phyloP scores from a whole-genome alignment of 2,113 vertebrate species.

The Cephalopterus ornatus region DNA sequence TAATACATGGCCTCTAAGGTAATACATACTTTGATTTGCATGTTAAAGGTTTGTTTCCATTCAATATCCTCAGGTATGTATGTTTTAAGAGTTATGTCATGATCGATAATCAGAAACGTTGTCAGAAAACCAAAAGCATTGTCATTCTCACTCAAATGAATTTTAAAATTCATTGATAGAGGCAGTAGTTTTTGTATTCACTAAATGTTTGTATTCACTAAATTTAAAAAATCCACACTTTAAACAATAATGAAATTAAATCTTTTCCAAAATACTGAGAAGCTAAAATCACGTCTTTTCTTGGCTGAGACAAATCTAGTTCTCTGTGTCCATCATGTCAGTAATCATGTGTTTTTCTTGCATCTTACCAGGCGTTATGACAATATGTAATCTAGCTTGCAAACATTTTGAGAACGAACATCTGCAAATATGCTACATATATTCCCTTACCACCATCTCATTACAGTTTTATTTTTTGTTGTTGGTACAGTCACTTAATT shows the following conservation, averaged over 20 bases:
- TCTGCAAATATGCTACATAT: not conserved
- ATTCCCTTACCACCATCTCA: not conserved
- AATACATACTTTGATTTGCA: not conserved
- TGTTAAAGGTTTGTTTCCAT: not conserved
- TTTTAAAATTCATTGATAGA: not conserved
- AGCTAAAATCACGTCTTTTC: not conserved
- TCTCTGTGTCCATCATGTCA: not conserved
- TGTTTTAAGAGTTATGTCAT: not conserved
- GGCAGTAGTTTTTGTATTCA: not conserved
- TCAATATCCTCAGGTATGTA: not conserved
- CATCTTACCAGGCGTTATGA: not conserved
- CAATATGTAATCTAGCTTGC: not conserved
- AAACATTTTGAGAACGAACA: not conserved
- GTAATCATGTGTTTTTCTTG: not conserved
- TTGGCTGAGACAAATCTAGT: not conserved
- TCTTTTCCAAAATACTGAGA: not conserved
- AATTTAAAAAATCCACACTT: rapidly evolving
- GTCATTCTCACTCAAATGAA: not conserved
- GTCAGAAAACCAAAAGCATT: not conserved
- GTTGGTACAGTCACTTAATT: not conserved
- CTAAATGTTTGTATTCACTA: not conserved
- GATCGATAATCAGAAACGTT: not conserved
- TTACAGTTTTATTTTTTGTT: not conserved
- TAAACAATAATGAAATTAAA: not conserved
- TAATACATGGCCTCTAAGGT: not conserved